Base-by-base conservation (phyloP, 2,113 vertebrate genomes). In the Macrotis lagotis region DNA sequence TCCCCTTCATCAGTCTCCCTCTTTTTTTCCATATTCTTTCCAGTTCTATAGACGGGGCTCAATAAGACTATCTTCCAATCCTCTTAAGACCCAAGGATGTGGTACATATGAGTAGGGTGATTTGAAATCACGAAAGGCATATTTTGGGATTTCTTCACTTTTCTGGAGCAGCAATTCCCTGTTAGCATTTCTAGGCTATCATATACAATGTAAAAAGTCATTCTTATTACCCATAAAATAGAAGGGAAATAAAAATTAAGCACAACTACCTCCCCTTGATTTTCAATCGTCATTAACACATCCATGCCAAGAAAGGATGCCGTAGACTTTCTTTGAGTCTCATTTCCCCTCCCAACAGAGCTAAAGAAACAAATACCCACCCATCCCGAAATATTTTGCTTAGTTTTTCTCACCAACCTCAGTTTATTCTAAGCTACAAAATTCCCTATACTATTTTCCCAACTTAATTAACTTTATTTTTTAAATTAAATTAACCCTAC, bases 401-500 rank as follows among this genome's bases (percentile, higher is more conserved):
- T 66, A 37, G 37, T 14, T 74, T 74, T 6, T 74, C 37, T 44
- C 5, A 7, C 11, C 16, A 74, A 74, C 66, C 14, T 44, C 66
- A n/a, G 37, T 16, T 74, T 74, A 74, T 74, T 2, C 37, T n/a
- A 44, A 74, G 5, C 66, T 44, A 44, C 5, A 74, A n/a, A 74
- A 74, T 74, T 19, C 37, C n/a, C 16, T 44, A 74, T 74, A 44
- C 66, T 74, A 74, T 44, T 74, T 74, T 44, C 25, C 53, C 37
- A 74, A 74, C 22, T 74, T 74, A 74, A 44, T 74, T 74, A 74
- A 44, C 16, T 74, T 74, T 44, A 74, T 74, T 74, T 74, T 48
- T 93, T 50, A 93, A 94, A 53, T 55, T 25, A 90, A 92, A 74
- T 49, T 96, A 59, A 59, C 28, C 55, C 59, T 88, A 14, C 49